phyloP scores from a whole-genome alignment of 2,797 vertebrate species.

The Coracias cyanogaster region DNA sequence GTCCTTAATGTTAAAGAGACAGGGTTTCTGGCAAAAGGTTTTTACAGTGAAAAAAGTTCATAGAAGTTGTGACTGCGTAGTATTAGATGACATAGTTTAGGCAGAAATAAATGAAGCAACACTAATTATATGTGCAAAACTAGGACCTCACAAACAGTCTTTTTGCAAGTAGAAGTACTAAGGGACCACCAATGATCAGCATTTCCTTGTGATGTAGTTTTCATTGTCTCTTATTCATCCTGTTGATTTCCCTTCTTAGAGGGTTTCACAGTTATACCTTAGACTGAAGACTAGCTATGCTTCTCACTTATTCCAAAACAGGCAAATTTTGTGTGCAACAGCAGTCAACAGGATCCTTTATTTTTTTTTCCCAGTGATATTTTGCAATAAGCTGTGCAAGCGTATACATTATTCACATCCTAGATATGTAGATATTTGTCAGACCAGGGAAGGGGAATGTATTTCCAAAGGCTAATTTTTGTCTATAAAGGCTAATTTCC shows the following conservation, averaged over 20 bases:
- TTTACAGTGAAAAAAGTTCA: background rate
- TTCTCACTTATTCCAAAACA: background rate
- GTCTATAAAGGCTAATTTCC: slow-evolving; percentile 61
- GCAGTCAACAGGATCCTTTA: background rate
- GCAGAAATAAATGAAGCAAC: background rate
- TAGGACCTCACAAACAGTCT: background rate
- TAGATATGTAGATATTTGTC: slow-evolving; percentile 50
- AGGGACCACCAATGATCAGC: background rate
- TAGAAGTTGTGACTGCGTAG: background rate
- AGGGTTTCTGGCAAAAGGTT: background rate
- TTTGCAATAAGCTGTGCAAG: background rate
- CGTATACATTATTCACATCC: slow-evolving; percentile 17
- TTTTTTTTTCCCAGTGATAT: background rate
- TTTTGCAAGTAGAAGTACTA: background rate
- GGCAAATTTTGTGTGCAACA: background rate
- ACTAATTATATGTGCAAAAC: background rate
- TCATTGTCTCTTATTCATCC: background rate
- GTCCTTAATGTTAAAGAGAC: background rate
- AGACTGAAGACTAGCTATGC: background rate
- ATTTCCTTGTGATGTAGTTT: background rate
- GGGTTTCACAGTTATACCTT: background rate
- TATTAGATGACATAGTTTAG: background rate
- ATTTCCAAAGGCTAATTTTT: slow-evolving; percentile 69
- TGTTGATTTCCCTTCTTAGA: background rate
- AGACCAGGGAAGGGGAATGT: background rate